Conservation (phyloP, 2,888 invertebrate genomes). For the Strigamia maritima region DNA sequence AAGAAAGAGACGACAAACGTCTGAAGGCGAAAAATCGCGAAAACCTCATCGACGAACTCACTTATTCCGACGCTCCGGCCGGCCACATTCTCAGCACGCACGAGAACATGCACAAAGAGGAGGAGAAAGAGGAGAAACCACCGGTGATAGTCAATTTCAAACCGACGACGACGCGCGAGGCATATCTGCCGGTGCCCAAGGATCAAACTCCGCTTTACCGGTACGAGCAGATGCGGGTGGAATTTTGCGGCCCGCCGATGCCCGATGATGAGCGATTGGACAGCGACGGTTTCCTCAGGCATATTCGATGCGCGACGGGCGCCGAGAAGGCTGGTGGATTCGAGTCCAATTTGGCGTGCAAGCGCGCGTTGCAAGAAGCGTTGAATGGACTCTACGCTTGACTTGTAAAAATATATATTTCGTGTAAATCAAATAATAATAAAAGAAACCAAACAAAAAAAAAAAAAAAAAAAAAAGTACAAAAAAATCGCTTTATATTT, state of each 20-base stretch:
- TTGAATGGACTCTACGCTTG: slow-evolving; percentile 59
- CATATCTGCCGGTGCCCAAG: slow-evolving; percentile 66
- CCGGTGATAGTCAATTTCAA: slow-evolving; percentile 73
- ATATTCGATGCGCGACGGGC: slow-evolving; percentile 70
- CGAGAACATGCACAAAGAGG: slow-evolving; percentile 58
- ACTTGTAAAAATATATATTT: slow-evolving; percentile 2
- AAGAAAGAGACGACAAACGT: slow-evolving; percentile 65
- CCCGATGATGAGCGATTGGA: slow-evolving; percentile 65
- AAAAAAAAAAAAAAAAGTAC: background rate
- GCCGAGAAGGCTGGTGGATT: slow-evolving; percentile 85
- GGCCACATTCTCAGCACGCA: slow-evolving; percentile 80
- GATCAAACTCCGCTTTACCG: slow-evolving; percentile 74
- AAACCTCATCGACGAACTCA: slow-evolving; percentile 89
- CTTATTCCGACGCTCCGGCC: slow-evolving; percentile 87
- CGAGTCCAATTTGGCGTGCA: slow-evolving; percentile 73
- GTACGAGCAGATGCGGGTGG: slow-evolving; percentile 62
- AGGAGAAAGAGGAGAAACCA: slow-evolving; percentile 59
- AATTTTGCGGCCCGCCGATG: slow-evolving; percentile 70
- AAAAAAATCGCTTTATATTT: too few species aligned
- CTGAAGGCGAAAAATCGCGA: slow-evolving; percentile 83
- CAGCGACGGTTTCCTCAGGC: slow-evolving; percentile 65
- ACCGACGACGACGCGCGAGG: slow-evolving; percentile 70
- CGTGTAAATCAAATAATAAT: background rate
- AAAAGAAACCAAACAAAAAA: background rate
- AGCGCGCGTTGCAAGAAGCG: slow-evolving; percentile 83